phyloP scores from a whole-genome alignment of 1,140 invertebrate species.

The Lordiphosa mommai region DNA sequence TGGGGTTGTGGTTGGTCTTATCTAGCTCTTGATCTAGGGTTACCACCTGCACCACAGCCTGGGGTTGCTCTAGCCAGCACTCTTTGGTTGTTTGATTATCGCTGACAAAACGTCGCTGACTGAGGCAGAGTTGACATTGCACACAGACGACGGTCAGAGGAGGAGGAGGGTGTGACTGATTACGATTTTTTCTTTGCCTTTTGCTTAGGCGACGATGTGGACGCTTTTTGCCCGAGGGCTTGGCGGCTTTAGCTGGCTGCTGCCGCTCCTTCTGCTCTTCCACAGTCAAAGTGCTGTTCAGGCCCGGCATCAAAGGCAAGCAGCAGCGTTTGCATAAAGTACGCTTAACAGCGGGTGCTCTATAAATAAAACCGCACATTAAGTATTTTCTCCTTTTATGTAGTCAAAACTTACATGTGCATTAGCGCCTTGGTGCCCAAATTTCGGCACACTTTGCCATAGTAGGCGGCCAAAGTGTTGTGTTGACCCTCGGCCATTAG shows the following conservation, averaged over 20 bases:
- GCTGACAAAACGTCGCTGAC: slow-evolving; percentile 32
- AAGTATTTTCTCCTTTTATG: too few species aligned
- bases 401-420: slow-evolving; percentile 56
- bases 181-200: background rate
- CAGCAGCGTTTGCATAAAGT: slow-evolving; percentile 48
- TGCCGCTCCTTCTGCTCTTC: background rate
- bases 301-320: slow-evolving; percentile 46
- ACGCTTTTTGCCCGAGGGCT: too few species aligned
- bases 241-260: too few species aligned
- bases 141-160: too few species aligned
- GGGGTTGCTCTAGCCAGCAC: slow-evolving; percentile 48
- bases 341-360: slow-evolving; percentile 53
- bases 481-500: slow-evolving; percentile 44
- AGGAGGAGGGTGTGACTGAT: too few species aligned
- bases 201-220: slow-evolving; percentile 19
- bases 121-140: slow-evolving; percentile 38
- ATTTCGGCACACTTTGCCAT: slow-evolving; percentile 58
- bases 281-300: slow-evolving; percentile 37
- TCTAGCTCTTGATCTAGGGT: slow-evolving; percentile 12
- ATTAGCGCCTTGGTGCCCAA: slow-evolving; percentile 51
- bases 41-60: slow-evolving; percentile 33
- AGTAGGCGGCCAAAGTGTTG: slow-evolving; percentile 45
- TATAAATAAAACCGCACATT: background rate
- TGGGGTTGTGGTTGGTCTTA: slow-evolving; percentile 1
- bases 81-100: slow-evolving; percentile 16